These are phyloP conservation scores for Gallirallus australis DNA, from an alignment of 2,797 vertebrate genomes.

Conservation along the genomic window DNA sequence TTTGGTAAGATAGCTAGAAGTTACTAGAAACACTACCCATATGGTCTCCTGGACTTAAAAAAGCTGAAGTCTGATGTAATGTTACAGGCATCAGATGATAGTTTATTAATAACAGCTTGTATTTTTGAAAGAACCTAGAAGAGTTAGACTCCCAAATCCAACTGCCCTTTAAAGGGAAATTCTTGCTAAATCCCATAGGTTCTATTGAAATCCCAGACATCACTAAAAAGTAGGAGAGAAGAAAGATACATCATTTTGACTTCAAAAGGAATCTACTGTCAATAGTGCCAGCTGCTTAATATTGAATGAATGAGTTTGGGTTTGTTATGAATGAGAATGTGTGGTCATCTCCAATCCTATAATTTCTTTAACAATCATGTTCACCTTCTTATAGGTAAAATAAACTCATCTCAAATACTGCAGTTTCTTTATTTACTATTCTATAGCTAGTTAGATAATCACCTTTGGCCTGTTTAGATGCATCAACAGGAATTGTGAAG, in stretches of 20 bases:
- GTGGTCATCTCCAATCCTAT: background rate
- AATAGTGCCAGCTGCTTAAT: background rate
- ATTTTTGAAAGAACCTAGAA: constrained; percentile 42
- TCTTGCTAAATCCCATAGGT: constrained; percentile 42
- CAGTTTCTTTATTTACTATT: background rate
- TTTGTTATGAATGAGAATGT: background rate
- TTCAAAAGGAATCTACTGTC: background rate
- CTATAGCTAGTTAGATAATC: background rate
- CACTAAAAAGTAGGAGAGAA: constrained; percentile 19
- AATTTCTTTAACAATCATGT: background rate
- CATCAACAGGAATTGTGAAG: background rate
- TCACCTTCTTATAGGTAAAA: background rate
- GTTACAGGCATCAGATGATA: constrained; percentile 32
- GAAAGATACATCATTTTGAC: background rate
- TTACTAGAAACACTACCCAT: constrained; percentile 33
- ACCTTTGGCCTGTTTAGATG: background rate
- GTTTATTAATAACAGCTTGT: constrained; percentile 64
- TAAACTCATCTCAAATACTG: background rate
- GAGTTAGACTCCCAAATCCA: constrained; percentile 27
- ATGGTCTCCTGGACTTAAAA: constrained; percentile 44
- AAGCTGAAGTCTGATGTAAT: constrained; percentile 52
- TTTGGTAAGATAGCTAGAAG: constrained; percentile 4
- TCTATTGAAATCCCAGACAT: constrained; percentile 19
- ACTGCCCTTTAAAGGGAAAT: constrained; percentile 32
- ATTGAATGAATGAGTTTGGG: background rate